Evolutionary conservation across 2,888 invertebrate species (phyloP), one percentile per base, ranked within the genome.

Genomic region (Emmelina monodactyla): DNA sequence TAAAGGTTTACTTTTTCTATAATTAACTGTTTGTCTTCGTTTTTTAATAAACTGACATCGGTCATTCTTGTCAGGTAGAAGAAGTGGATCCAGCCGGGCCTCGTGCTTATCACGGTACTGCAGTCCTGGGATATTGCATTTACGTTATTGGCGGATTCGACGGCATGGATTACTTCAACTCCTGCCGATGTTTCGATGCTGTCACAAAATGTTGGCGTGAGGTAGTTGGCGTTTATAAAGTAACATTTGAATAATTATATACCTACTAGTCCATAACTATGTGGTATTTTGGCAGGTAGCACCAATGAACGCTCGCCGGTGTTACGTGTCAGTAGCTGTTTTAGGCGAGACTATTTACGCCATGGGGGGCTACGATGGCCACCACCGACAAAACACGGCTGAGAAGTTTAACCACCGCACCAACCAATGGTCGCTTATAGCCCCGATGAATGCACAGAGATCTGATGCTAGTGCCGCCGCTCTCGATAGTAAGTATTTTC

Each of bases 71-170:
- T n/a, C 46, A 86, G 84, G 86, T 90, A 7, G 84, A 86, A 44
- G 89, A 92, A 54, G 88, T 89, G 30, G 93, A 93, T 65, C 87
- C 90, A 2, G 84, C 85, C 9, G 94, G 93, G 14, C 91, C 94
- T 0, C 82, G 95, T 34, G 95, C 94, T 0, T 96, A 96, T 62
- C 96, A 96, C 57, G 95, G 95, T n/a, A 91, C 93, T 0, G 93
- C 92, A 0, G 92, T 94, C 0, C 83, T 96, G 1, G 92, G 89
- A 0, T 85, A 84, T 47, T 87, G 89, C 53, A 92, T 97, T 44
- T 95, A 90, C 66, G 88, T 94, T 3, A 89, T 96, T 44, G 96
- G 97, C 0, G 96, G 96, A 3, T 96, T 94, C 57, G 92, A 96
- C 55, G 95, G 94, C n/a, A 84, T 86, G 71, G 88, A 89, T 51